Base-by-base conservation (phyloP, 2,797 vertebrate genomes). In the Serranus cabrilla region DNA sequence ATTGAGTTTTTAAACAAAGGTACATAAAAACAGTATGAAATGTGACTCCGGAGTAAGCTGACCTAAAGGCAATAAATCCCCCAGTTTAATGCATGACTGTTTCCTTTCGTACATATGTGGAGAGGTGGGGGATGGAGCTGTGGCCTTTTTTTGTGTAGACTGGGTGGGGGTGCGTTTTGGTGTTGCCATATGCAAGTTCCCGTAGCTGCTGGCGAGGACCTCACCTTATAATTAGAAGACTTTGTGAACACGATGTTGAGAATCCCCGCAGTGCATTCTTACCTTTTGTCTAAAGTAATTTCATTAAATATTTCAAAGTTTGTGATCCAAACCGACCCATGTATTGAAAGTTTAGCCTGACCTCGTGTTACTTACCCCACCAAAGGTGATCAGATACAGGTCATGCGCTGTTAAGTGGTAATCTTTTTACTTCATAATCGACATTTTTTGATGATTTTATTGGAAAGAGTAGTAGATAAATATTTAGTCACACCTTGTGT, bases 21-120 rank as follows among this genome's bases (percentile, higher is more conserved):
- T 85, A 39, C 57, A 58, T 67, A 61, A 80, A 86, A 88, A 92
- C 86, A 87, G 87, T 88, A 87, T 91, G 92, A 95, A 95, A 94
- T 91, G 89, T 90, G 93, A 93, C 87, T 94, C 90, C 77, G 65
- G 85, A 93, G 94, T 93, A 91, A 95, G 93, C 95, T 92, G 95
- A 94, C 93, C 95, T 93, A 93, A 94, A 95, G 95, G 96, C 95
- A 95, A 96, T 97, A 97, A 97, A 97, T 97, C 95, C 94, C 94
- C 95, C 96, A 95, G 94, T 96, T 96, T 96, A 96, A 96, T 95
- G 93, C 95, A 95, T 94, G 95, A 94, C 95, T 95, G 95, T 96
- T 95, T 96, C 94, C 94, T 96, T 97, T 97, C 94, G 96, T 97
- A 96, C 96, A 93, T 96, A 91, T 94, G 95, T 90, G 90, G 81